Evolutionary conservation across 2,113 vertebrate species (phyloP).

Genomic region (Leucopsar rothschildi): DNA sequence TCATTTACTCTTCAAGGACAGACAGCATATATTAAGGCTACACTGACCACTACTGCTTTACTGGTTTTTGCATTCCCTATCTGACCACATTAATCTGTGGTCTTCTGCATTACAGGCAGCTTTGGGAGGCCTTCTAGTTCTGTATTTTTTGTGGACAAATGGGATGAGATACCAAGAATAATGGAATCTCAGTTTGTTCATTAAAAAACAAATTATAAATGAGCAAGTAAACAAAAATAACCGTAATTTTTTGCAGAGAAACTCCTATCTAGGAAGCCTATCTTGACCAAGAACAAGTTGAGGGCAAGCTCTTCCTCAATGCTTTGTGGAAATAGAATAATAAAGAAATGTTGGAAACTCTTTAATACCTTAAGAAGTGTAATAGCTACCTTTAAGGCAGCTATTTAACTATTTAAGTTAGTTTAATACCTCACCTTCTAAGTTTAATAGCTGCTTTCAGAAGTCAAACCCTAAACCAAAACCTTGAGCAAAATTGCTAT

Average conservation of each 20-base stretch:
- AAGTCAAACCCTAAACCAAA: neutral
- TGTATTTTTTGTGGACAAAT: neutral
- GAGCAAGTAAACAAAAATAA: neutral
- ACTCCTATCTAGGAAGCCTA: neutral
- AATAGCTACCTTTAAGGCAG: neutral
- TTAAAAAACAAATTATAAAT: neutral
- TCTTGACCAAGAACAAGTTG: neutral
- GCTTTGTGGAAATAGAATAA: neutral
- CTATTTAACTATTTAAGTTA: neutral
- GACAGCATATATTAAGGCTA: neutral
- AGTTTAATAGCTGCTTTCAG: neutral
- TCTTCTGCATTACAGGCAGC: neutral
- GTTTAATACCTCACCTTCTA: no score
- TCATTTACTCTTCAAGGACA: neutral
- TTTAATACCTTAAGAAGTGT: neutral
- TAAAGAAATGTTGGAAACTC: neutral
- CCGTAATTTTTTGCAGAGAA: neutral
- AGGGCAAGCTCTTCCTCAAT: neutral
- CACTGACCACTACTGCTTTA: neutral
- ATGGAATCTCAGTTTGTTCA: neutral
- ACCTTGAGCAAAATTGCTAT: neutral
- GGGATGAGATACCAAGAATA: neutral
- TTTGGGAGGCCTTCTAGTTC: neutral
- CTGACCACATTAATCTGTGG: neutral
- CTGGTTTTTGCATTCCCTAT: neutral